Percentiles rank a stretch among this genome's conserved stretches.
Evolutionary conservation across 2,888 invertebrate genomes (phyloP).

Genomic region (Nemurella pictetii): DNA sequence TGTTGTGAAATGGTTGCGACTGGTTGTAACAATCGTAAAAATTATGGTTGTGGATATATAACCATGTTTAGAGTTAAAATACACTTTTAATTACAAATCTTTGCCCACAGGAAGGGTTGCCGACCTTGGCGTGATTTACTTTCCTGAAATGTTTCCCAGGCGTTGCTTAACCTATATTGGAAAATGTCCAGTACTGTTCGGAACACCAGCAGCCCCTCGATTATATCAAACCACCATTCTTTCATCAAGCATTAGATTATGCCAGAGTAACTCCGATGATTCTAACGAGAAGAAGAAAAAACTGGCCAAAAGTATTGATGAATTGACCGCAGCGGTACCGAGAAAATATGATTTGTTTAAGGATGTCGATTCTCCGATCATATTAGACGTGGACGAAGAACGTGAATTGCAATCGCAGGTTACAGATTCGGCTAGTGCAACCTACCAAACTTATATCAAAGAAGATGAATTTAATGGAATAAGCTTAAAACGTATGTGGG

Average conservation of each 20-base stretch:
- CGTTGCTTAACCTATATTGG: not conserved
- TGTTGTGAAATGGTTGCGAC: not conserved
- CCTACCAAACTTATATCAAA: conserved; percentile 46
- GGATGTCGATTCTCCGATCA: conserved; percentile 68
- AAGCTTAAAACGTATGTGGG: conserved; percentile 32
- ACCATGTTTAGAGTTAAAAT: not conserved
- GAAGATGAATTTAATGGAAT: conserved; percentile 36
- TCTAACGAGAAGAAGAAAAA: not conserved
- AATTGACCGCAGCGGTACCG: not conserved
- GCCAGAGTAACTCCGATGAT: not conserved
- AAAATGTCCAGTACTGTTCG: not conserved
- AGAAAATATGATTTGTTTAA: conserved; percentile 69
- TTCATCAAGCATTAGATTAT: not conserved
- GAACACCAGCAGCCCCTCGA: not conserved
- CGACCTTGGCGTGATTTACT: not conserved
- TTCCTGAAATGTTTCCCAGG: not conserved
- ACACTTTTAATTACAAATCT: not conserved
- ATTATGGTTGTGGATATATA: not conserved
- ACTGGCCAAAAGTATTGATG: not conserved
- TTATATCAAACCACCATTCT: not conserved
- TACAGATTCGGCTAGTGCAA: conserved; percentile 46
- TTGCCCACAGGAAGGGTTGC: not conserved
- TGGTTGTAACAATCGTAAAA: not conserved
- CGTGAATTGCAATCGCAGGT: conserved; percentile 46
- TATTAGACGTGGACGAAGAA: conserved; percentile 76